Conservation (phyloP, 2,113 vertebrate genomes). For the Sarotherodon lohbergeri region DNA sequence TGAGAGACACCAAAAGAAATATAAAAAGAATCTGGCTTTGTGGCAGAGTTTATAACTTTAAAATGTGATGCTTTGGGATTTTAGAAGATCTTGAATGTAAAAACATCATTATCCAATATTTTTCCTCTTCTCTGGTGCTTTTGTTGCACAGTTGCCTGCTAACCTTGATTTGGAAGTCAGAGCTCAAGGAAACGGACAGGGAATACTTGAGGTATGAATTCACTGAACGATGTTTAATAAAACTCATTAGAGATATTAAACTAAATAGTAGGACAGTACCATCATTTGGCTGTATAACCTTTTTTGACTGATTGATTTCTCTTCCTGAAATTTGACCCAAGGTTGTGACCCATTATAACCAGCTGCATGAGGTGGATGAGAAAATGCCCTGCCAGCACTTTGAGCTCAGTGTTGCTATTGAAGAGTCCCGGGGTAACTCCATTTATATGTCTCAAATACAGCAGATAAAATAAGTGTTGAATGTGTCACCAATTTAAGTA, state of each 20-base stretch:
- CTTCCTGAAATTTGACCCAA: neutral
- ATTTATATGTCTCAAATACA: neutral
- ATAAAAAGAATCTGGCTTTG: neutral
- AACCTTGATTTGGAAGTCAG: conserved; percentile 66
- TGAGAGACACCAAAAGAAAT: neutral
- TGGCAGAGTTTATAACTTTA: neutral
- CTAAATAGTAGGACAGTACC: neutral
- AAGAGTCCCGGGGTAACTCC: conserved; percentile 55
- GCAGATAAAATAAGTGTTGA: neutral
- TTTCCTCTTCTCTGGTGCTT: neutral
- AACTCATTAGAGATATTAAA: neutral
- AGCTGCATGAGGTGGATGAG: conserved; percentile 64
- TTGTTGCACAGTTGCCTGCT: conserved; percentile 47
- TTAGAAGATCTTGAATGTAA: neutral
- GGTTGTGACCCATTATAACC: conserved; percentile 76
- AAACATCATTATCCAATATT: neutral
- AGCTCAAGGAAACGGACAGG: conserved; percentile 74
- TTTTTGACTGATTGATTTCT: neutral
- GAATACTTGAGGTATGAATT: conserved; percentile 73
- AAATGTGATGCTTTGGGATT: rapidly evolving
- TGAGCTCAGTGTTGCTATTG: conserved; percentile 58
- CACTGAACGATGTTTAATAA: neutral
- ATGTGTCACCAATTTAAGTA: neutral
- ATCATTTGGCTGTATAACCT: rapidly evolving
- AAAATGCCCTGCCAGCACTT: conserved; percentile 59